A percentile compares a stretch with the other conserved stretches of the same genome.
These are phyloP conservation scores for Tanytarsus gracilentus DNA, from an alignment of 2,888 invertebrate genomes.

Conservation along the genomic window DNA sequence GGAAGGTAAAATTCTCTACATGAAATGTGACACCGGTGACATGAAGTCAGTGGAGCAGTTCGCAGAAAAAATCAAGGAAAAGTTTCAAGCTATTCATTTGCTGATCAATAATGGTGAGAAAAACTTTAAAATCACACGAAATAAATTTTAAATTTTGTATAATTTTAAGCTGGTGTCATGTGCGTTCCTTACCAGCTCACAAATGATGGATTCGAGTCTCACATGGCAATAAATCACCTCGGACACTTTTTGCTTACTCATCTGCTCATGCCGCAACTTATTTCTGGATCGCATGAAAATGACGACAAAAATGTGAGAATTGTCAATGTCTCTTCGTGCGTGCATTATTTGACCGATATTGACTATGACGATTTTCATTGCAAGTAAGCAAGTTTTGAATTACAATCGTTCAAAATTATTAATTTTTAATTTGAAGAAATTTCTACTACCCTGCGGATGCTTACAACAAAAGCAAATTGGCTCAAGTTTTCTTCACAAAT, in stretches of 20 bases:
- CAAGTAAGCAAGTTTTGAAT: conserved; percentile 17
- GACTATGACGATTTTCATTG: conserved; percentile 67
- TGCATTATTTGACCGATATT: conserved; percentile 62
- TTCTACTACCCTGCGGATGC: conserved; percentile 59
- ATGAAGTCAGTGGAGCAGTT: conserved; percentile 68
- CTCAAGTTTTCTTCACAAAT: conserved; percentile 58
- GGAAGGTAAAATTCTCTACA: conserved; percentile 55
- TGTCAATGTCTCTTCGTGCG: conserved; percentile 80
- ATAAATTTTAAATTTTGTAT: background rate
- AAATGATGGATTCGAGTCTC: conserved; percentile 75
- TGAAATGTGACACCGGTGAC: conserved; percentile 66
- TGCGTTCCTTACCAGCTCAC: conserved; percentile 70
- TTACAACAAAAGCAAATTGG: conserved; percentile 79
- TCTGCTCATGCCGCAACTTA: conserved; percentile 64
- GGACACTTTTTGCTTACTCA: conserved; percentile 78
- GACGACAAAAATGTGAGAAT: conserved; percentile 55
- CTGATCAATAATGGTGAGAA: conserved; percentile 68
- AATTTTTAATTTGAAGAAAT: conserved; percentile 41
- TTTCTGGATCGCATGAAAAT: conserved; percentile 45
- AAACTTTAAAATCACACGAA: background rate
- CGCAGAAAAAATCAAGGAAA: conserved; percentile 54
- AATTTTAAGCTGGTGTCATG: conserved; percentile 75
- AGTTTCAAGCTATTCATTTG: conserved; percentile 57
- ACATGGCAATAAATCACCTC: conserved; percentile 79
- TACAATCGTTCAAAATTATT: background rate